Evolutionary conservation across 35 echinoderm and acorn worm genomes (phyloP), one percentile per base, ranked within the genome.

Genomic region (Hemicentrotus pulcherrimus): DNA sequence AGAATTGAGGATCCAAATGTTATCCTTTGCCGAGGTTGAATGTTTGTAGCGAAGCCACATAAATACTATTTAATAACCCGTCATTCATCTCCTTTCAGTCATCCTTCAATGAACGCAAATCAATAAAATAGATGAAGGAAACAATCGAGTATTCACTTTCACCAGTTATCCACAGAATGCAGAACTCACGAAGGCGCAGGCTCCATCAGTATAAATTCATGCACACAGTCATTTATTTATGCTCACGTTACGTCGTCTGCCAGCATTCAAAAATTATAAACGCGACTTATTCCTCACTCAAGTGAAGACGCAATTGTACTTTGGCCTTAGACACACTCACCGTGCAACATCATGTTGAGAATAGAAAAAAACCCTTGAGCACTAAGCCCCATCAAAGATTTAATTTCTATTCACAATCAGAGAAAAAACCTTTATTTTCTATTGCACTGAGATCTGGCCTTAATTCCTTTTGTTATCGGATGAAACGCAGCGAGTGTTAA

Each of bases 1-100:
- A 18, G 88, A 90, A 32, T 78, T 78, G 65, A 22, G 28, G 24
- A 28, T 78, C 24, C 22, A 24, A 28, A 31, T 90, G 88, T 90
- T 90, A 90, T 90, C 88, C 88, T 90, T 90, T 47, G 88, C 46
- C 24, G 28, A 78, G 50, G 50, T 86, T 86, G 86, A 86, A 86
- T 55, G 50, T 55, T 55, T 55, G 86, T 6, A 86, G 22, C 32
- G 86, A 86, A 86, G 86, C 86, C 86, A 86, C 86, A 86, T 0
- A 86, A 41, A 32, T 90, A n/a, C 19, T n/a, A 22, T n/a, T 78
- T 78, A 78, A 78, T 78, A 78, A 18, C 65, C 65, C 19, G 28
- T 78, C 18, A 7, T 78, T 78, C 10, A 55, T 55, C 50, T 55
- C 15, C 50, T 13, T 1, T 41, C 15, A 15, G 50, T 55, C 50